Base-by-base conservation (phyloP, 2,888 invertebrate genomes). In the Xiphydria camelus region DNA sequence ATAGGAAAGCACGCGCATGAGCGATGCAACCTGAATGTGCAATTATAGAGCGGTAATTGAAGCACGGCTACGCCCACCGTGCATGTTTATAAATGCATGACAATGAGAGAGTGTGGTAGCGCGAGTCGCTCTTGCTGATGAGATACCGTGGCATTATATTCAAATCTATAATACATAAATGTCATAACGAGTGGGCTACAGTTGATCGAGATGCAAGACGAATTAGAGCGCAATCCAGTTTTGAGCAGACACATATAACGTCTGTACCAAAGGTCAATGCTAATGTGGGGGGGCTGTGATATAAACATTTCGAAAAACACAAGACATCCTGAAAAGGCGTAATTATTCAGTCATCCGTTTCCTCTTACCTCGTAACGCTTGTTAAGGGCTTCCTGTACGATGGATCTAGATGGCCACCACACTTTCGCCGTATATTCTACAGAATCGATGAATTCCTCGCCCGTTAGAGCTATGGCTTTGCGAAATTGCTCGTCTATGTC, bases 361-460 rank as follows among this genome's bases (percentile, higher is more conserved):
- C n/a, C n/a, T n/a, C 46, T 60, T 45, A 90, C 78, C 62, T 85
- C 64, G 42, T 80, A 82, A 19, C 95, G 80, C 3, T 81, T 79
- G 39, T 85, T 76, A 10, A 97, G 68, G 0, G 94, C 85, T n/a
- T 81, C 74, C 46, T 82, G 81, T 0, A 98, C 91, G 50, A 87
- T 78, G 44, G 83, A 80, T 51, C 91, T 82, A 0, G 93, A 95
- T n/a, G 94, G 93, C 70, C 91, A 82, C 96, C 95, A 97, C 0
- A 85, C 80, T 1, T 83, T 79, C 34, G 83, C 82, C 52, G 79
- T 3, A 64, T 81, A 78, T 68, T 82, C 76, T 48, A 81, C 80
- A 77, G 40, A 76, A 47, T 88, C 84, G 0, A 80, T 57, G 67
- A 99, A 94, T 74, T 97, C 97, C 32, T 78, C 76, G 2, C 91